These are phyloP conservation scores for Poecile atricapillus DNA, from an alignment of 2,113 vertebrate genomes.

Conservation along the genomic window DNA sequence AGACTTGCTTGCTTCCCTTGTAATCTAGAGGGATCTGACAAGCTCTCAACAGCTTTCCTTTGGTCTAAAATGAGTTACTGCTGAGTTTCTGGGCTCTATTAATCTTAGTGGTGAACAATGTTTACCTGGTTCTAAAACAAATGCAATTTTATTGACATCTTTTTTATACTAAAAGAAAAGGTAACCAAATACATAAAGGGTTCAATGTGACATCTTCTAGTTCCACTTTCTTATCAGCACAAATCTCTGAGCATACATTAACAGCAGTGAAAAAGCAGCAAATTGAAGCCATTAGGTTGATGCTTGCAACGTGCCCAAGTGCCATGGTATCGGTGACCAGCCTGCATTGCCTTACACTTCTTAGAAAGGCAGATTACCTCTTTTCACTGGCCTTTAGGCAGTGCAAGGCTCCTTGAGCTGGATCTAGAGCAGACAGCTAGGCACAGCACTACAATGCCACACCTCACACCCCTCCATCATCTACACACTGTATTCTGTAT, in stretches of 20 bases:
- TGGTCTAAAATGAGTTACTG: not conserved
- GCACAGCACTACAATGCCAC: not conserved
- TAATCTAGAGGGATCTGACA: conserved; percentile 10
- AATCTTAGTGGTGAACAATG: not conserved
- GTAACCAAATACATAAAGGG: not conserved
- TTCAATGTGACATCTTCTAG: not conserved
- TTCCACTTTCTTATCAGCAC: not conserved
- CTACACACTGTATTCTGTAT: not conserved
- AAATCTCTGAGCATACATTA: not conserved
- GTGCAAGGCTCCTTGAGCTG: not conserved
- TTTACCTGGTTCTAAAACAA: not conserved
- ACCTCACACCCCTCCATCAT: not conserved
- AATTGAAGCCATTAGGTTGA: not conserved
- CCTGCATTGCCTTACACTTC: not conserved
- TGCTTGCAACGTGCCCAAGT: not conserved
- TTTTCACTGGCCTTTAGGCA: not conserved
- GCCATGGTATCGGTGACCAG: not conserved
- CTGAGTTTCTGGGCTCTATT: not conserved
- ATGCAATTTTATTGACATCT: not conserved
- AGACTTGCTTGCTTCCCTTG: not conserved
- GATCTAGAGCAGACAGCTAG: not conserved
- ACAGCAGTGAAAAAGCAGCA: not conserved
- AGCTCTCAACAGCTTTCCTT: not conserved
- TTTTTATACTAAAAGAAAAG: not conserved
- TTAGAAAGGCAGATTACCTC: not conserved